phyloP scores from a whole-genome alignment of 2,888 invertebrate species.

The Onthophagus sagittarius region DNA sequence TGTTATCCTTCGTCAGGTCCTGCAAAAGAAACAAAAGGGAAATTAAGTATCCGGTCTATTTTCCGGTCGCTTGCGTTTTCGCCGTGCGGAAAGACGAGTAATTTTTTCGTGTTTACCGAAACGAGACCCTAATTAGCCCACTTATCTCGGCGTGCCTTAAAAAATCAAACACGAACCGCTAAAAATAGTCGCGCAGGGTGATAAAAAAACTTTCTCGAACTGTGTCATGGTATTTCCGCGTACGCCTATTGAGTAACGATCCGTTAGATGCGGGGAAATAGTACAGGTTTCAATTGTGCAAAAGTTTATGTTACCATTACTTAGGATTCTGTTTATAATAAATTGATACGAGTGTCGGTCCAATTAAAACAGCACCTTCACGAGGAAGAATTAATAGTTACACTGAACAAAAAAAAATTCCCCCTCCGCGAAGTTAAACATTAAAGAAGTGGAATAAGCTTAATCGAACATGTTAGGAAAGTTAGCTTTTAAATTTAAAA shows the following conservation, averaged over 20 bases:
- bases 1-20: conserved; percentile 45
- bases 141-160: background rate
- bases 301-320: background rate
- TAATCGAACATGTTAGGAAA: background rate
- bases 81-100: background rate
- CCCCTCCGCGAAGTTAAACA: background rate
- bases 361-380: background rate
- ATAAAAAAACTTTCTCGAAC: background rate
- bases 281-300: background rate
- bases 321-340: background rate
- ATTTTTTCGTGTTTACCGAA: background rate
- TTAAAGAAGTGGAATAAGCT: background rate
- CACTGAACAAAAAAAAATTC: background rate
- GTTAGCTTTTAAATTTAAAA: background rate
- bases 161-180: background rate
- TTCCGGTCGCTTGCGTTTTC: background rate
- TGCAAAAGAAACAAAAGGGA: conserved; percentile 30
- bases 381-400: background rate
- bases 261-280: background rate
- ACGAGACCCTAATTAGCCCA: background rate
- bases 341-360: background rate
- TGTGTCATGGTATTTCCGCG: background rate
- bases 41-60: background rate
- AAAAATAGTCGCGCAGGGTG: background rate
- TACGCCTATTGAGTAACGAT: background rate